A percentile compares a stretch with the other conserved stretches of the same genome.
phyloP scores from a whole-genome alignment of 1,140 invertebrate genomes.

The Caenorhabditis inopinata region DNA sequence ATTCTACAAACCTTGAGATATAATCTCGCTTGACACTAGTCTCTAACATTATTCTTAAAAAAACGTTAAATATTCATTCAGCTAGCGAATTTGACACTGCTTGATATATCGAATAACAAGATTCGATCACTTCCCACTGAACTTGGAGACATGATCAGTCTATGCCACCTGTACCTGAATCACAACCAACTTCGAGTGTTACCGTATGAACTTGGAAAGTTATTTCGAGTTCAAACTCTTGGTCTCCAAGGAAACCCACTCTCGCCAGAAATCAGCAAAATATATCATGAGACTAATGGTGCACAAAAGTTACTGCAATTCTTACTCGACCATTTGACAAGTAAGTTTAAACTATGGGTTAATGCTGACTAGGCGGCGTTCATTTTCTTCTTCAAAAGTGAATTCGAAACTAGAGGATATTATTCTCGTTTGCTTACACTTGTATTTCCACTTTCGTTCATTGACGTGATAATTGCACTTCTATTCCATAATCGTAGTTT shows the following conservation, averaged over 20 bases:
- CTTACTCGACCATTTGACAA: constrained; percentile 74
- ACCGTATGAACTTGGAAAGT: constrained; percentile 93
- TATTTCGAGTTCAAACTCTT: constrained; percentile 85
- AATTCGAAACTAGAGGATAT: no score
- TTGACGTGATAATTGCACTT: not conserved
- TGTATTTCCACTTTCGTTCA: no score
- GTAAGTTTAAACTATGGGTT: constrained; percentile 43
- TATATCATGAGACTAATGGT: constrained; percentile 88
- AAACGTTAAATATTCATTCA: no score
- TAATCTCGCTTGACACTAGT: no score
- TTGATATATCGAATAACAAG: constrained; percentile 92
- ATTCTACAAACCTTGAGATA: no score
- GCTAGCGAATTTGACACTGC: constrained; percentile 74
- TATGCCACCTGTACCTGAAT: constrained; percentile 88
- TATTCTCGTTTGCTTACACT: no score
- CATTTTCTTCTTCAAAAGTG: no score
- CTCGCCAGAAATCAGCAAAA: constrained; percentile 82
- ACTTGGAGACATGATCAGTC: constrained; percentile 84
- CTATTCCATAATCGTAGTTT: not conserved
- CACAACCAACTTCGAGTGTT: constrained; percentile 88
- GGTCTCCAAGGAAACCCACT: constrained; percentile 75
- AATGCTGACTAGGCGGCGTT: not conserved
- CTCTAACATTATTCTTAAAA: no score
- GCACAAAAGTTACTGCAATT: constrained; percentile 87
- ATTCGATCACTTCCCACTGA: constrained; percentile 87